These are phyloP conservation scores for Microtus pennsylvanicus DNA, from an alignment of 2,113 vertebrate species.

Conservation along the genomic window DNA sequence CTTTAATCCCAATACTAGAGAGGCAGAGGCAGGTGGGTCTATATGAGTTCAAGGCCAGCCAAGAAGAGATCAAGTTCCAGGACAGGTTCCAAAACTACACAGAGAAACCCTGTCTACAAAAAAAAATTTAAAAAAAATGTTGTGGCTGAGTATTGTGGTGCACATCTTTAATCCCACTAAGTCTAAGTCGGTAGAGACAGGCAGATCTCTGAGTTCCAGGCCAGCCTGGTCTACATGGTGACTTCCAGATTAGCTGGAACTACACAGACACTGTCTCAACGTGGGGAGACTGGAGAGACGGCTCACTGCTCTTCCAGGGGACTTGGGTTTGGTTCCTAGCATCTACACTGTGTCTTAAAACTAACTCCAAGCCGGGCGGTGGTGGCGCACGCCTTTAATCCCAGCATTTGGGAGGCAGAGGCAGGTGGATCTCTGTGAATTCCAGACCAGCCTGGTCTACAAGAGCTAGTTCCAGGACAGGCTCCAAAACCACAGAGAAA, in stretches of 20 bases:
- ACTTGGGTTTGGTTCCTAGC: not conserved
- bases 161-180: not conserved
- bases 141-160: not conserved
- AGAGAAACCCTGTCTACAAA: not conserved
- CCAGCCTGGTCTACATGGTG: not conserved
- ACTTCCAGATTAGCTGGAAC: not conserved
- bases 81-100: not conserved
- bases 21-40: not conserved
- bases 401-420: too few relatives aligned
- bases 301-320: not conserved
- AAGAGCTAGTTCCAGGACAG: too few relatives aligned
- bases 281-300: not conserved
- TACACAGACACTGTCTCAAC: not conserved
- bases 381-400: too few relatives aligned
- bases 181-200: not conserved
- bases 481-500: too few relatives aligned
- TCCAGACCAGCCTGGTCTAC: too few relatives aligned
- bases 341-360: not conserved
- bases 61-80: not conserved
- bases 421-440: too few relatives aligned
- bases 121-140: not conserved
- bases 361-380: not conserved
- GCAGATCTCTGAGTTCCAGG: not conserved
- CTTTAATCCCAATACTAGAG: not conserved
- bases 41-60: not conserved